Base-by-base conservation (phyloP, 2,888 invertebrate species). In the Capitulum mitella region DNA sequence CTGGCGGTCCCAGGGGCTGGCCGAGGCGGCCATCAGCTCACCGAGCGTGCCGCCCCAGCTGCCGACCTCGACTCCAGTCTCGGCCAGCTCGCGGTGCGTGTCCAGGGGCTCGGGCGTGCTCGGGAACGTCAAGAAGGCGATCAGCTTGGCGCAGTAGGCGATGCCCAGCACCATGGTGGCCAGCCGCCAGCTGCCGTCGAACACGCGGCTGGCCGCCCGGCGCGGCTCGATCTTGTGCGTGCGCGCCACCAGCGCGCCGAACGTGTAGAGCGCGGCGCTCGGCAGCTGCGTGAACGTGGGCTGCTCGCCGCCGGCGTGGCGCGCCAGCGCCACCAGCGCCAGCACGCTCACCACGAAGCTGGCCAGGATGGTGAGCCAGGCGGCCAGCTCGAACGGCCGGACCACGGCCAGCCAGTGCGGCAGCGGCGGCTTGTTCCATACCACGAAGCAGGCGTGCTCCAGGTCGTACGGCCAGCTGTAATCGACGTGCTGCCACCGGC, bases 121-220 rank as follows among this genome's bases (percentile, higher is more conserved):
- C 29, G 81, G 78, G 19, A 81, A 80, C 19, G 81, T 80, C 8
- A 82, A 80, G 61, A 79, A 81, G 84, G 83, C 61, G 84, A 83
- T 82, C 84, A 82, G 79, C 78, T 81, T 81, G 77, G 80, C 79
- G 77, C 80, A 80, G 79, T 81, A 81, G 22, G 80, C 80, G 51
- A 79, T 79, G 43, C 80, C 79, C 64, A 81, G 26, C 29, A 79
- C 78, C 48, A 80, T 81, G 46, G 78, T 61, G 77, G 79, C 81
- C n/a, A 81, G 40, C 78, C 81, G 79, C 32, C 79, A 78, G 76
- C 70, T 54, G 32, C 58, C 43, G 70, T 79, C 75, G 78, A 78
- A 79, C 32, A 3, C 16, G 16, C 76, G 76, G 10, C 14, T 32
- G 2, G 76, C 16, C 16, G 32, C 43, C 2, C 46, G 29, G 1